A percentile compares a stretch with the other conserved stretches of the same genome.
Conservation (phyloP, 2,888 invertebrate species). For the Sinohyriopsis cumingii region DNA sequence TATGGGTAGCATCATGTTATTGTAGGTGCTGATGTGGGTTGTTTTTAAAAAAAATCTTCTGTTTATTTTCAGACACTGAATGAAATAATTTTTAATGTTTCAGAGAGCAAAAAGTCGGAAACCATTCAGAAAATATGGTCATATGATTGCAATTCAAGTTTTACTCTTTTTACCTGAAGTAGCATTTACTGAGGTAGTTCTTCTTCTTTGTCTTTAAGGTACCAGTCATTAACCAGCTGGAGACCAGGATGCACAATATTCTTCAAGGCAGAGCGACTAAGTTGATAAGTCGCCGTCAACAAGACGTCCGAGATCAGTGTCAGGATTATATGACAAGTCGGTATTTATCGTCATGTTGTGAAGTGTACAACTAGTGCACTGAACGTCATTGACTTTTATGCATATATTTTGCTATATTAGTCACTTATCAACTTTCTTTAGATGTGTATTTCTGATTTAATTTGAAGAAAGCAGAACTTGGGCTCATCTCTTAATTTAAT, state of each 20-base stretch:
- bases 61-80: background rate
- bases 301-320: slow-evolving; percentile 94
- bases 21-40: background rate
- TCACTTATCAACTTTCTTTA: no score
- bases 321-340: slow-evolving; percentile 85
- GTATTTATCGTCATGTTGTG: slow-evolving; percentile 34
- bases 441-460: no score
- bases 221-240: slow-evolving; percentile 83
- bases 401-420: no score
- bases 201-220: slow-evolving; percentile 54
- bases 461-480: no score
- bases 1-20: no score
- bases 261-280: slow-evolving; percentile 81
- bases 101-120: no score
- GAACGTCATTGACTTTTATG: slow-evolving; percentile 3
- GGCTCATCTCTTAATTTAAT: no score
- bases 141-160: no score
- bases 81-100: no score
- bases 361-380: slow-evolving; percentile 9
- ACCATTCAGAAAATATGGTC: no score
- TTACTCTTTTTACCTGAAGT: no score
- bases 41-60: background rate
- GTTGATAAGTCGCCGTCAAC: slow-evolving; percentile 85
- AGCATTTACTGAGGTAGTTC: background rate
- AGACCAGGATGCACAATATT: slow-evolving; percentile 83